Evolutionary conservation across 2,888 invertebrate species (phyloP).

Genomic region (Drosophila merina): DNA sequence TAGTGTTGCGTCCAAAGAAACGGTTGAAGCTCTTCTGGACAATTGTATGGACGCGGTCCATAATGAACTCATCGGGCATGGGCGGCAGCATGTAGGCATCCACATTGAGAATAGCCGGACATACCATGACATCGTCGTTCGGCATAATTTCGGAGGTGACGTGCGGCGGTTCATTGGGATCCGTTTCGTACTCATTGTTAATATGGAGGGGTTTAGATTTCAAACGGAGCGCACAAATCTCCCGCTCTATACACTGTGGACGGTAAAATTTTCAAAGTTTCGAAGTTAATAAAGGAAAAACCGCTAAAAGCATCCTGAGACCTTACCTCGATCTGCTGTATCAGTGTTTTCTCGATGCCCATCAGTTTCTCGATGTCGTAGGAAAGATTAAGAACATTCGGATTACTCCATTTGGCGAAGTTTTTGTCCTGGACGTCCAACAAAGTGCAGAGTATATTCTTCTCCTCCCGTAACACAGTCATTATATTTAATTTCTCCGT

Average conservation of each 20-base stretch:
- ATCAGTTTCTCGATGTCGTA: slow-evolving; percentile 79
- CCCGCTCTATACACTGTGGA: slow-evolving; percentile 78
- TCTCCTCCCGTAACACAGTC: slow-evolving; percentile 85
- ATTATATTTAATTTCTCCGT: slow-evolving; percentile 86
- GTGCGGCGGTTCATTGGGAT: slow-evolving; percentile 26
- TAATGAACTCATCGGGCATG: slow-evolving; percentile 78
- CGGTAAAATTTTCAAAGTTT: background rate
- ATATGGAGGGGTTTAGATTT: slow-evolving; percentile 81
- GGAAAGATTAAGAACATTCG: slow-evolving; percentile 64
- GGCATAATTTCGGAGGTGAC: slow-evolving; percentile 57
- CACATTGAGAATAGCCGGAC: slow-evolving; percentile 73
- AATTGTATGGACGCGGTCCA: slow-evolving; percentile 79
- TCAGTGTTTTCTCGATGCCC: slow-evolving; percentile 83
- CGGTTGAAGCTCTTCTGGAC: slow-evolving; percentile 79
- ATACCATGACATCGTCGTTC: slow-evolving; percentile 55
- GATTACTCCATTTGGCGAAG: slow-evolving; percentile 71
- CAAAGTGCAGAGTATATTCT: slow-evolving; percentile 84
- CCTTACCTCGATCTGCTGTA: slow-evolving; percentile 85
- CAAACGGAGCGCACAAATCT: slow-evolving; percentile 81
- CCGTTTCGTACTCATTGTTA: slow-evolving; percentile 49
- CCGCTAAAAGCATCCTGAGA: background rate
- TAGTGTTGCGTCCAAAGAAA: slow-evolving; percentile 69
- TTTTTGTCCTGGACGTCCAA: slow-evolving; percentile 82
- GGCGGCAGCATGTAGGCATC: slow-evolving; percentile 73
- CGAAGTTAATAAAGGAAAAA: too few relatives aligned